These are phyloP conservation scores for Astyanax mexicanus DNA, from an alignment of 2,797 vertebrate species.

Conservation along the genomic window DNA sequence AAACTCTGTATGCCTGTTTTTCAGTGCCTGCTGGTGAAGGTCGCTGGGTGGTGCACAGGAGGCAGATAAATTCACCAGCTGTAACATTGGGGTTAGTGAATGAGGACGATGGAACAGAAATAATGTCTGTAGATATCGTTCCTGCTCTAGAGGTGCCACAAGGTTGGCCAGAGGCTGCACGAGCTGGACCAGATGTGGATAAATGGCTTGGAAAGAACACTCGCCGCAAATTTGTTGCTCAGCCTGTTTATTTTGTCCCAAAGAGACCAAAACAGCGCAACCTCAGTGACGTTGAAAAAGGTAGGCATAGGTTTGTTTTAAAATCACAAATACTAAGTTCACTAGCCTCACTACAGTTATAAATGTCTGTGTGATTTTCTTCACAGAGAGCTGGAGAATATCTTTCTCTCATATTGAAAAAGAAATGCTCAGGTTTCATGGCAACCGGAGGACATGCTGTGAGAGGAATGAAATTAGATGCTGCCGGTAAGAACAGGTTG, in stretches of 20 bases:
- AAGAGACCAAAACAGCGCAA: conserved; percentile 78
- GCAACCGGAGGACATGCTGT: conserved; percentile 80
- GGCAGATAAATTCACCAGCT: conserved; percentile 76
- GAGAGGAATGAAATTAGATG: conserved; percentile 72
- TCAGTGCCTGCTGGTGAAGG: conserved; percentile 47
- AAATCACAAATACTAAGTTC: not conserved
- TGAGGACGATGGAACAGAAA: conserved; percentile 52
- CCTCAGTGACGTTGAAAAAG: conserved; percentile 58
- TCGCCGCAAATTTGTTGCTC: conserved; percentile 43
- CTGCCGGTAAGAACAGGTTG: conserved; percentile 77
- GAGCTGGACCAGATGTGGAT: conserved; percentile 70
- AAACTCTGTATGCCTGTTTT: conserved; percentile 1
- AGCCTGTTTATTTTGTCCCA: conserved; percentile 79
- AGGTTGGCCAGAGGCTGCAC: conserved; percentile 75
- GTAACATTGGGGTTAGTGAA: conserved; percentile 80
- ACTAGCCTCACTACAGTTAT: not conserved
- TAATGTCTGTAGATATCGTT: conserved; percentile 86
- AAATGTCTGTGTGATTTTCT: conserved; percentile 3
- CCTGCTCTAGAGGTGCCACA: conserved; percentile 76
- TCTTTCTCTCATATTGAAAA: conserved; percentile 84
- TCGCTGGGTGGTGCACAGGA: conserved; percentile 67
- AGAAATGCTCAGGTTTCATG: conserved; percentile 76
- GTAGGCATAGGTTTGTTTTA: conserved; percentile 35
- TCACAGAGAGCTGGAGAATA: conserved; percentile 78
- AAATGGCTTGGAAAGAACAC: conserved; percentile 82